These are phyloP conservation scores for Anolis carolinensis DNA, from an alignment of 2,113 vertebrate species.

Conservation along the genomic window DNA sequence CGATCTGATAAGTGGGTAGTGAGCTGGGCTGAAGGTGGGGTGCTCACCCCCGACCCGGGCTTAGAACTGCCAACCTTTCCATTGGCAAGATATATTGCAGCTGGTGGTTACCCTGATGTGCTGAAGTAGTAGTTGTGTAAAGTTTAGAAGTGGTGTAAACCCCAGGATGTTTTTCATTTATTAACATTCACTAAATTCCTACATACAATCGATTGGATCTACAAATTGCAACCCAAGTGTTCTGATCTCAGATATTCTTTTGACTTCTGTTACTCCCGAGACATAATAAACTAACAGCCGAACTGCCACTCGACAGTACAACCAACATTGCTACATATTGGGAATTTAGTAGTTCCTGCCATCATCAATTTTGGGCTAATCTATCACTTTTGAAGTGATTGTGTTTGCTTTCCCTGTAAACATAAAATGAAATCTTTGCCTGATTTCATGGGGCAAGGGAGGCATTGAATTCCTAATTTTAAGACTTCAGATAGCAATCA, in stretches of 20 bases:
- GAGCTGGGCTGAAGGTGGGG: too few relatives aligned
- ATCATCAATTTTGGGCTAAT: not conserved
- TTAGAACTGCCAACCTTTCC: too few relatives aligned
- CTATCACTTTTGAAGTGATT: not conserved
- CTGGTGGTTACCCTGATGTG: too few relatives aligned
- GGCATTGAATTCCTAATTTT: not conserved
- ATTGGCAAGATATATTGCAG: too few relatives aligned
- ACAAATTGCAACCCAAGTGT: too few relatives aligned
- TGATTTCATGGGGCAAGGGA: conserved; percentile 11
- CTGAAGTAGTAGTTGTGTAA: too few relatives aligned
- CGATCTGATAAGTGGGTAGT: too few relatives aligned
- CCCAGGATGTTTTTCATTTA: too few relatives aligned
- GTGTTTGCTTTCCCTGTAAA: not conserved
- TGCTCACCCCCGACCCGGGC: too few relatives aligned
- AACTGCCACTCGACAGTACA: not conserved
- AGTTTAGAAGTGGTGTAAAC: too few relatives aligned
- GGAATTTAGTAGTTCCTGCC: not conserved
- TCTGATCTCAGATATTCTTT: not conserved
- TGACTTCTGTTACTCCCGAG: not conserved
- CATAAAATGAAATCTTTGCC: not conserved
- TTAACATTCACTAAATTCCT: too few relatives aligned
- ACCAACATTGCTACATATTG: not conserved
- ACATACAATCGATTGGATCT: too few relatives aligned
- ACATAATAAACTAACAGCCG: not conserved
- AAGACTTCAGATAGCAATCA: not conserved